A percentile compares a stretch with the other conserved stretches of the same genome.
These are phyloP conservation scores for Pycnomerus fuliginosus DNA, from an alignment of 2,888 invertebrate species.

Conservation along the genomic window DNA sequence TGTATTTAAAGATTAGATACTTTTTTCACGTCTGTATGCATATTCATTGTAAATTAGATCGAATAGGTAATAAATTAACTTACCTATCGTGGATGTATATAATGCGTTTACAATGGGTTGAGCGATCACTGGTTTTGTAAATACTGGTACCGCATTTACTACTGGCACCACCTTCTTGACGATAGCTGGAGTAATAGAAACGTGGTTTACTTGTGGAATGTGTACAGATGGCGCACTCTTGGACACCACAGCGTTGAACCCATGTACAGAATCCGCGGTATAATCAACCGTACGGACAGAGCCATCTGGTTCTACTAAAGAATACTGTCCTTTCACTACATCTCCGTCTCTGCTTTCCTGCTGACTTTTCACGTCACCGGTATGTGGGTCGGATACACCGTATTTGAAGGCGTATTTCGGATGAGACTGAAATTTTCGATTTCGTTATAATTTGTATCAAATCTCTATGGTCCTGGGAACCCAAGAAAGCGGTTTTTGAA, in stretches of 20 bases:
- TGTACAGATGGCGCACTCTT: conserved; percentile 54
- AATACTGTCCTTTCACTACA: conserved; percentile 56
- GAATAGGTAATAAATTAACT: conserved; percentile 2
- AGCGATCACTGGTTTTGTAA: conserved; percentile 51
- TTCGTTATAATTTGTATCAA: too few relatives aligned
- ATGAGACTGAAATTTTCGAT: conserved; percentile 55
- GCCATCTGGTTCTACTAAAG: conserved; percentile 53
- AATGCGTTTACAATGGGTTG: conserved; percentile 34
- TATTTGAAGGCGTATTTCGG: conserved; percentile 64
- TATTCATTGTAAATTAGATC: background rate
- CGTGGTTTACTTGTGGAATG: conserved; percentile 31
- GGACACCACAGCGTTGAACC: conserved; percentile 48
- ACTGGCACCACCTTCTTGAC: conserved; percentile 41
- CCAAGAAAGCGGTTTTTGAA: too few relatives aligned
- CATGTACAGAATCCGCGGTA: conserved; percentile 60
- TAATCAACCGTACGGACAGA: conserved; percentile 53
- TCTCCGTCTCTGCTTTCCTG: conserved; percentile 63
- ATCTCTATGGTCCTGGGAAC: too few relatives aligned
- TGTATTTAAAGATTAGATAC: too few relatives aligned
- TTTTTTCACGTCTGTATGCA: too few relatives aligned
- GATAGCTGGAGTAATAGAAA: conserved; percentile 35
- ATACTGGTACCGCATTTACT: conserved; percentile 35
- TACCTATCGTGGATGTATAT: conserved; percentile 36
- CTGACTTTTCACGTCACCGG: conserved; percentile 62
- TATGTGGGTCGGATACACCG: conserved; percentile 62